phyloP scores from a whole-genome alignment of 2,113 vertebrate species.

The Vanacampus margaritifer region DNA sequence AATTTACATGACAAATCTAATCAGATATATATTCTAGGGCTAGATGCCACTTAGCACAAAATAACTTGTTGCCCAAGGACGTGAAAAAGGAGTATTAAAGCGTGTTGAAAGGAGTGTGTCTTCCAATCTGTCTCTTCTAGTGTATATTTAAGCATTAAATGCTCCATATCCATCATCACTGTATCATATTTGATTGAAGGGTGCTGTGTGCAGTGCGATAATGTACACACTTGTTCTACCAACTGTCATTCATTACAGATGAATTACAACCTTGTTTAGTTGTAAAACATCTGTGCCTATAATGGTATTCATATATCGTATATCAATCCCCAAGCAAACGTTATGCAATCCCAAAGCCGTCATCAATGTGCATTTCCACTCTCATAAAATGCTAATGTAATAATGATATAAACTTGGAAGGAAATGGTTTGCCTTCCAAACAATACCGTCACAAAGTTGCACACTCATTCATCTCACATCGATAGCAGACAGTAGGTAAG shows the following conservation, averaged over 20 bases:
- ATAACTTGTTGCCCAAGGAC: background rate
- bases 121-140: background rate
- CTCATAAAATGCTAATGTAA: conserved; percentile 9
- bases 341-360: conserved; percentile 24
- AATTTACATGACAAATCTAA: background rate
- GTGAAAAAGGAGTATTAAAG: background rate
- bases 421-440: background rate
- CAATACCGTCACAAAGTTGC: background rate
- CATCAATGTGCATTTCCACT: conserved; percentile 15
- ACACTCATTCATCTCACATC: too few relatives aligned
- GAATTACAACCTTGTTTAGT: conserved; percentile 34
- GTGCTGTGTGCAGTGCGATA: conserved; percentile 19
- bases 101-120: background rate
- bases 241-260: conserved; percentile 41
- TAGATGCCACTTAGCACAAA: background rate
- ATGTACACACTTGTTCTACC: conserved; percentile 27
- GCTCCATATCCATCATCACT: background rate
- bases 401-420: conserved; percentile 12
- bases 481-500: too few relatives aligned
- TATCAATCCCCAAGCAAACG: conserved; percentile 10
- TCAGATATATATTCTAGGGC: background rate
- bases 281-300: conserved; percentile 32
- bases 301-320: conserved; percentile 39
- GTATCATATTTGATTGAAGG: conserved; percentile 6
- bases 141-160: conserved; percentile 1